These are phyloP conservation scores for Oreochromis aureus DNA, from an alignment of 2,113 vertebrate species.

Conservation along the genomic window DNA sequence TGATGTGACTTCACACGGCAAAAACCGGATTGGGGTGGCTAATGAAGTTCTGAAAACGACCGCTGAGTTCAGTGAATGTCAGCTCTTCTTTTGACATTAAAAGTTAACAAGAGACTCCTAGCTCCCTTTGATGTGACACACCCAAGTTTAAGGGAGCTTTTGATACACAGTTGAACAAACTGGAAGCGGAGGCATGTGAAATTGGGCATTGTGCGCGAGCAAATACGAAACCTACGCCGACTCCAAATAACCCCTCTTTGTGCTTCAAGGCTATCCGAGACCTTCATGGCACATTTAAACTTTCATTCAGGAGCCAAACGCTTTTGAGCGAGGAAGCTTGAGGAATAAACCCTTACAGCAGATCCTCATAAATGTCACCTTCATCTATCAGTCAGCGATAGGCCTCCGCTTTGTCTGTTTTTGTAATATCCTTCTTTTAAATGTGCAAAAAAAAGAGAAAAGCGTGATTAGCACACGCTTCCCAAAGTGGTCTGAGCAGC, in stretches of 20 bases:
- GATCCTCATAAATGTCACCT: neutral
- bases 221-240: neutral
- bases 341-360: neutral
- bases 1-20: conserved; percentile 77
- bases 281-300: neutral
- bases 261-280: neutral
- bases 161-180: conserved; percentile 57
- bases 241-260: neutral
- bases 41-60: conserved; percentile 67
- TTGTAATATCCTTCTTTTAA: neutral
- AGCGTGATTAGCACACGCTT: neutral
- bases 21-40: conserved; percentile 49
- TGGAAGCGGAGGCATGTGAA: conserved; percentile 29
- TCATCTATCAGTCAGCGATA: neutral
- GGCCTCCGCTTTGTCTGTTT: neutral
- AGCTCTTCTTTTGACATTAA: conserved; percentile 67
- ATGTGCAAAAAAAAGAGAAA: neutral
- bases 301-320: neutral
- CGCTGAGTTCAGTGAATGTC: conserved; percentile 64
- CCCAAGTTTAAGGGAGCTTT: conserved; percentile 62
- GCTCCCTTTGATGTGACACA: conserved; percentile 72
- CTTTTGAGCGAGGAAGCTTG: neutral
- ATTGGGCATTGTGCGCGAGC: neutral
- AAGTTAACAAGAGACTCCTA: conserved; percentile 67
- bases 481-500: conserved; percentile 18